These are phyloP conservation scores for Gisinianus flammeolus DNA, from an alignment of 2,888 invertebrate species.

Conservation along the genomic window DNA sequence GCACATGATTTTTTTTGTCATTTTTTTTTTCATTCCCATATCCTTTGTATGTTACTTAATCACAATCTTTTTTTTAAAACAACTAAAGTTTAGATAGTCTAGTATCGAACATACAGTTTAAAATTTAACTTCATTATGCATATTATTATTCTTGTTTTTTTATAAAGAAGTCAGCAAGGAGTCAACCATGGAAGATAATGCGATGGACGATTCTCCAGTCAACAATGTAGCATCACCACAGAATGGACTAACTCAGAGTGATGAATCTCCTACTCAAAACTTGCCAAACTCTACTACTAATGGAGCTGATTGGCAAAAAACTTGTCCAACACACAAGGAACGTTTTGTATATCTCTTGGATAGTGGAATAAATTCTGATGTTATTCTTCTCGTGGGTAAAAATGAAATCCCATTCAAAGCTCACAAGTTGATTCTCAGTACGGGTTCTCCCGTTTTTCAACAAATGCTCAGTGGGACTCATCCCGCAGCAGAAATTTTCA, in stretches of 20 bases:
- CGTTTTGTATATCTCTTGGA: constrained; percentile 34
- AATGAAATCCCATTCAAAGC: constrained; percentile 39
- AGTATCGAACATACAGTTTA: no score
- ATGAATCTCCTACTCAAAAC: background rate
- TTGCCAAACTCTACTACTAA: background rate
- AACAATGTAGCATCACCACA: constrained; percentile 8
- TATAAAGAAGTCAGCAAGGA: no score
- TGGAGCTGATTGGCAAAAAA: constrained; percentile 34
- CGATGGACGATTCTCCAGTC: constrained; percentile 18
- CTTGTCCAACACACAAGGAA: constrained; percentile 38
- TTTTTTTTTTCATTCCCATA: no score
- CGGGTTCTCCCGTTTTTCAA: constrained; percentile 34
- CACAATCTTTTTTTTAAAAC: no score
- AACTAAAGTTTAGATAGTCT: no score
- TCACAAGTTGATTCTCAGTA: constrained; percentile 33
- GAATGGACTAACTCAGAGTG: constrained; percentile 25
- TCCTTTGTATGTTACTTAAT: no score
- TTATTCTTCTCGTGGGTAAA: constrained; percentile 33
- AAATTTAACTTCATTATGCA: no score
- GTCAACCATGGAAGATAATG: constrained; percentile 3
- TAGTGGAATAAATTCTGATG: constrained; percentile 32
- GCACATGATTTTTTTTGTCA: no score
- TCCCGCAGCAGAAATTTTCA: constrained; percentile 31
- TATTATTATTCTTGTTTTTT: no score
- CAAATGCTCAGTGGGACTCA: constrained; percentile 26